Conservation (phyloP, 2,888 invertebrate genomes). For the Acanthosepion pharaonis region DNA sequence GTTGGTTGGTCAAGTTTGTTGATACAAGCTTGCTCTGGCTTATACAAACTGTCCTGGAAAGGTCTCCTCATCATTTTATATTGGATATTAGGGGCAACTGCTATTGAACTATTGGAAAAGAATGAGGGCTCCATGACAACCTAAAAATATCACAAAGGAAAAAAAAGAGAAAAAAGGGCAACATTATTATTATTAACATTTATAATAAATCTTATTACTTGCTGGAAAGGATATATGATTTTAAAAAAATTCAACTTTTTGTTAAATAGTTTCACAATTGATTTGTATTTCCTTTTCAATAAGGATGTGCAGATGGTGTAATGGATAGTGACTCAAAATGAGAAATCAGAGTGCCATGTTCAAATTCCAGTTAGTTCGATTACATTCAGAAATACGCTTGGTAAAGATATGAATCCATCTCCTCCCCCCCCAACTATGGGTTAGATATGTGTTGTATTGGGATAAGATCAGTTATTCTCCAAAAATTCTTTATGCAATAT, state of each 20-base stretch:
- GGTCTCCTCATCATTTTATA: background rate
- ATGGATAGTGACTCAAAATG: too few relatives aligned
- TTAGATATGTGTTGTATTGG: background rate
- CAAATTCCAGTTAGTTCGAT: too few relatives aligned
- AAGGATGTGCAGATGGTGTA: too few relatives aligned
- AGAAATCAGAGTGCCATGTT: too few relatives aligned
- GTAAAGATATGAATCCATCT: too few relatives aligned
- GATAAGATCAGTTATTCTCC: too few relatives aligned
- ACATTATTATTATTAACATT: background rate
- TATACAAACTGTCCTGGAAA: background rate
- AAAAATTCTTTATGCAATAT: too few relatives aligned
- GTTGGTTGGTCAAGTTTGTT: slow-evolving; percentile 33
- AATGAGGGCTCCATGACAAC: background rate
- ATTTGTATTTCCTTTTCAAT: too few relatives aligned
- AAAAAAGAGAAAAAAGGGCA: background rate
- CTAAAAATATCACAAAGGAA: background rate
- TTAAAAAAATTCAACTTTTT: background rate
- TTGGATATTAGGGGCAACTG: slow-evolving; percentile 7
- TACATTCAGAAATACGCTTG: too few relatives aligned
- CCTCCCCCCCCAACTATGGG: background rate
- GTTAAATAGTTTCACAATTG: background rate
- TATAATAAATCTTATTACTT: background rate
- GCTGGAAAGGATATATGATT: background rate
- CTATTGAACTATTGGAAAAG: background rate
- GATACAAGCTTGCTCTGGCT: background rate